Percentiles rank a stretch among this genome's conserved stretches.
These are phyloP conservation scores for Pinna nobilis DNA, from an alignment of 1,140 invertebrate species.

Conservation along the genomic window DNA sequence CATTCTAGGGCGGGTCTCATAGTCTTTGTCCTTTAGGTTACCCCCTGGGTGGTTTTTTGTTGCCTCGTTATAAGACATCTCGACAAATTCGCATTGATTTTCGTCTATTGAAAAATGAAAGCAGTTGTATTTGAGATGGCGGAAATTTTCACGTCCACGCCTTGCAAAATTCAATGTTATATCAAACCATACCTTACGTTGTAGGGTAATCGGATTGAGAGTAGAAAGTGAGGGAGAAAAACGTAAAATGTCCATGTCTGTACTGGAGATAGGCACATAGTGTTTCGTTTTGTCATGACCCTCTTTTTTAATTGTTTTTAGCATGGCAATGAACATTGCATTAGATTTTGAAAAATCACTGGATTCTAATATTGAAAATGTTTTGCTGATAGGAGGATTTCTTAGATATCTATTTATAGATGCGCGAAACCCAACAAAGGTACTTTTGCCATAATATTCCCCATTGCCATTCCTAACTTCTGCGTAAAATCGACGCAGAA, in stretches of 20 bases:
- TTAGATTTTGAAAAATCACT: conserved; percentile 2
- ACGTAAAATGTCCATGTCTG: conserved; percentile 3
- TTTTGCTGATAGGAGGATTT: too few relatives aligned
- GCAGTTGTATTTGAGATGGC: conserved; percentile 2
- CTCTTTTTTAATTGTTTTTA: conserved; percentile 7
- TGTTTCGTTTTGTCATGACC: not conserved
- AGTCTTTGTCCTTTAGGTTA: not conserved
- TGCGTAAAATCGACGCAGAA: too few relatives aligned
- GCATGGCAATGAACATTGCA: too few relatives aligned
- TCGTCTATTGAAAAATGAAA: conserved; percentile 2
- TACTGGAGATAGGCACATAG: not conserved
- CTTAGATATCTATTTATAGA: too few relatives aligned
- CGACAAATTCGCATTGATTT: not conserved
- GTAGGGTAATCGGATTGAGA: not conserved
- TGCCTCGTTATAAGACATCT: not conserved
- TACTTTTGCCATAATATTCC: too few relatives aligned
- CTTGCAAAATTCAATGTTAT: conserved; percentile 4
- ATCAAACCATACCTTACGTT: conserved; percentile 19
- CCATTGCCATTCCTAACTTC: too few relatives aligned
- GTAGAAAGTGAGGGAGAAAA: not conserved
- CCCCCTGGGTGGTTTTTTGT: not conserved
- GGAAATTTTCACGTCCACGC: not conserved
- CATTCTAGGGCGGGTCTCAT: not conserved
- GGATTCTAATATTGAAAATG: not conserved
- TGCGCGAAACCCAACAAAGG: too few relatives aligned